Evolutionary conservation across 1,140 invertebrate species (phyloP), one percentile per base, ranked within the genome.

Genomic region (Augochlora pura): DNA sequence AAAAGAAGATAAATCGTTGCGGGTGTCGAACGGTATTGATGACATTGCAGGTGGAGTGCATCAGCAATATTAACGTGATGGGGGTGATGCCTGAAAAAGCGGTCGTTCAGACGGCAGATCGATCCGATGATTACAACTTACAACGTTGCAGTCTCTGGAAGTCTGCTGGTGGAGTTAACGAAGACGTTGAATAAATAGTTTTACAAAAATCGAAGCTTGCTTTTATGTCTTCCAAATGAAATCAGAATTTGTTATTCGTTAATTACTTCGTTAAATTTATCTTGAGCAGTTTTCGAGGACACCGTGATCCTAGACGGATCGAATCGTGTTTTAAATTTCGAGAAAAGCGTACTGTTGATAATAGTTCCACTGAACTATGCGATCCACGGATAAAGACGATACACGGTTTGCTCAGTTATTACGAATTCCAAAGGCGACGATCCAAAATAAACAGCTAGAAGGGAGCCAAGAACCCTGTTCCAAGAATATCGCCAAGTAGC

Each of bases 361-460:
- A 65, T n/a, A 25, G 25, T 74, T 21, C 9, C 9, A 21, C 2
- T 4, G 39, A 46, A 73, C 10, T 64, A 9, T 4, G 3, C 10
- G 46, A 74, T 74, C 39, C n/a, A 5, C 16, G n/a, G 39, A 46
- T 21, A 38, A 7, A 12, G 16, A 9, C 72, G 62, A 65, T 39
- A 65, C 32, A 23, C 38, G 0, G 52, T 59, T 76, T n/a, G 12
- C 2, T 12, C 18, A 21, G 38, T 76, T 32, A 60, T 76, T 68
- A 68, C 52, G 54, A 68, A 76, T 76, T 76, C 38, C 65, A 76
- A 42, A n/a, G 64, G 64, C 52, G 64, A 68, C 0, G 49, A 76
- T 76, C 52, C 52, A 59, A 46, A 60, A 68, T 46, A 68, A 76
- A 68, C 65, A n/a, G 14, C 21, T 12, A 42, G 64, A 16, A 42